Percentiles rank a stretch among this genome's conserved stretches.
phyloP scores from a whole-genome alignment of 2,113 vertebrate genomes.

The Epinephelus lanceolatus region DNA sequence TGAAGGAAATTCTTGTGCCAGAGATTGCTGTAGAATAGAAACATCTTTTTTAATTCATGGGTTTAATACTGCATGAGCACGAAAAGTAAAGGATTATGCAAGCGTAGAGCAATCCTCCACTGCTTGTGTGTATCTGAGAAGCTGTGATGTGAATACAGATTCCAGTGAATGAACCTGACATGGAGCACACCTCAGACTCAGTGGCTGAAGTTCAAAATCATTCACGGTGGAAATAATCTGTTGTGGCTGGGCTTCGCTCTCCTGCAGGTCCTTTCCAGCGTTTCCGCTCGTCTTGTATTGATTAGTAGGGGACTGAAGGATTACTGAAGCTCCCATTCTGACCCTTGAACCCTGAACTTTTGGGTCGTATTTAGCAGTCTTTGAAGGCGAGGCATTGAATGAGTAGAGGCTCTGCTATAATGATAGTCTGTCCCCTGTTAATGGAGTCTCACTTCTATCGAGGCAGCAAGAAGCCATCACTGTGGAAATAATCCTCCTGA shows the following conservation, averaged over 20 bases:
- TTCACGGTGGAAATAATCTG: conserved; percentile 22
- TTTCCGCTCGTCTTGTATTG: conserved; percentile 58
- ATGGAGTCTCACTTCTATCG: conserved; percentile 42
- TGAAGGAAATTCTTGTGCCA: too few relatives aligned
- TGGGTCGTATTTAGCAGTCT: conserved; percentile 26
- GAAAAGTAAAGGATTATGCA: conserved; percentile 6
- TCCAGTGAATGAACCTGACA: conserved; percentile 27
- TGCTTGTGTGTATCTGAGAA: background rate
- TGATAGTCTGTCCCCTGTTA: conserved; percentile 32
- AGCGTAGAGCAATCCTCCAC: background rate
- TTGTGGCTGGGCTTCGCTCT: conserved; percentile 13
- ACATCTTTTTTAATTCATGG: too few relatives aligned
- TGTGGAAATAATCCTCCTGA: conserved; percentile 41
- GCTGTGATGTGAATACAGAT: conserved; percentile 18
- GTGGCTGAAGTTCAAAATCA: conserved; percentile 49
- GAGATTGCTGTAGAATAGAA: too few relatives aligned
- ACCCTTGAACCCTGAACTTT: conserved; percentile 55
- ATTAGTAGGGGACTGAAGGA: conserved; percentile 50
- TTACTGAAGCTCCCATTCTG: conserved; percentile 65
- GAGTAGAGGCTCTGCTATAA: conserved; percentile 31
- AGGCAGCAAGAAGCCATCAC: conserved; percentile 25
- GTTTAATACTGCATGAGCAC: background rate
- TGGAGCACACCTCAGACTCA: background rate
- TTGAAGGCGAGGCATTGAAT: conserved; percentile 36
- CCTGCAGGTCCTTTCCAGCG: conserved; percentile 23